Conservation (phyloP, 2,797 vertebrate species). For the Thaleichthys pacificus region DNA sequence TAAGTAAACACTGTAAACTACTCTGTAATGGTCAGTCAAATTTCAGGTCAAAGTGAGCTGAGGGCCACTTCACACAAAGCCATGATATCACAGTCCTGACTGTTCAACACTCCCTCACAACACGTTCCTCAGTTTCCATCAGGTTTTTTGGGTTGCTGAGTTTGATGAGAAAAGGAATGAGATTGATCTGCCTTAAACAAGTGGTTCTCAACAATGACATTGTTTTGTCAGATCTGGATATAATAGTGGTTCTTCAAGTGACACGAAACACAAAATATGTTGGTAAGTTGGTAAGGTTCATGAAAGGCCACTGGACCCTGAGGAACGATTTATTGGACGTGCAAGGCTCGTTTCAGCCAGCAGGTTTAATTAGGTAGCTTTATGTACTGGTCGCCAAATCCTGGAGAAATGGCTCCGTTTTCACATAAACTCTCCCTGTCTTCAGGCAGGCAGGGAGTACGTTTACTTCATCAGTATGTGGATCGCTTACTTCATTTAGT, state of each 20-base stretch:
- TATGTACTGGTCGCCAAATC: neutral
- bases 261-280: neutral
- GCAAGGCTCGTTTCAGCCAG: neutral
- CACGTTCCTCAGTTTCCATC: neutral
- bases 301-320: neutral
- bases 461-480: slow-evolving; percentile 24
- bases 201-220: slow-evolving; percentile 27
- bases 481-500: slow-evolving; percentile 22
- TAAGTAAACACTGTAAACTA: neutral
- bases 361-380: neutral
- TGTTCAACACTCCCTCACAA: slow-evolving; percentile 41
- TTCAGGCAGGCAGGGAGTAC: slow-evolving; percentile 18
- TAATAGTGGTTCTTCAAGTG: neutral
- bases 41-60: slow-evolving; percentile 50
- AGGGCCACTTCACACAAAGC: slow-evolving; percentile 58
- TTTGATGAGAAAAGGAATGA: slow-evolving; percentile 31
- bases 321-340: neutral
- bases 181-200: slow-evolving; percentile 9
- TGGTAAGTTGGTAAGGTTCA: neutral
- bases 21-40: slow-evolving; percentile 43
- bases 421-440: slow-evolving; percentile 31
- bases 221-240: neutral
- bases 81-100: slow-evolving; percentile 64
- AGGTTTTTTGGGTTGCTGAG: neutral
- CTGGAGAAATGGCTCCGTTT: slow-evolving; percentile 20